Percentiles rank a stretch among this genome's conserved stretches.
These are phyloP conservation scores for Thalassarche chlororhynchos DNA, from an alignment of 2,113 vertebrate genomes.

Conservation along the genomic window DNA sequence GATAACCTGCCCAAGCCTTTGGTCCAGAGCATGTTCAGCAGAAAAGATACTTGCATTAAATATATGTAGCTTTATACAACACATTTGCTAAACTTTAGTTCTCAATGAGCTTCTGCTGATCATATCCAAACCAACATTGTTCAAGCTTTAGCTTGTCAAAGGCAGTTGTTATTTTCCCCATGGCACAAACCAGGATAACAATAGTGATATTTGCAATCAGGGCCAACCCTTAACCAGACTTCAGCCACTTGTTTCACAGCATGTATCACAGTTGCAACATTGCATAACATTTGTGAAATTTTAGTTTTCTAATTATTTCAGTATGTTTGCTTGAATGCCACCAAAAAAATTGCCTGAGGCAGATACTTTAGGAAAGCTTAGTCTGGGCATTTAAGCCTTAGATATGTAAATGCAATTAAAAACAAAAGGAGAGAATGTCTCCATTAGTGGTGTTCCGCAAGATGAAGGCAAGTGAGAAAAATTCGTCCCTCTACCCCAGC, in stretches of 20 bases:
- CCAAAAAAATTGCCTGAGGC: not conserved
- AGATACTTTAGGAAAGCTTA: not conserved
- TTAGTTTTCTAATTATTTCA: not conserved
- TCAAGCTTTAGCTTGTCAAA: not conserved
- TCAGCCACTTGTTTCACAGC: conserved; percentile 8
- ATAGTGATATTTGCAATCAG: not conserved
- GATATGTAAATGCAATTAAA: conserved; percentile 14
- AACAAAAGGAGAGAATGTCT: not conserved
- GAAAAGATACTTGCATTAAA: not conserved
- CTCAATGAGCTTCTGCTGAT: not conserved
- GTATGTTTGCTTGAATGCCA: not conserved
- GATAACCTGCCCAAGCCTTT: not conserved
- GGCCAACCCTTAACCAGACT: not conserved
- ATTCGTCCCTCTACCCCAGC: not conserved
- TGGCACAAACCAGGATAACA: not conserved
- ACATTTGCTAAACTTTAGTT: not conserved
- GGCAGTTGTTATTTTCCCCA: not conserved
- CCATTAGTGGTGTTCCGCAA: not conserved
- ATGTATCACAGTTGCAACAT: not conserved
- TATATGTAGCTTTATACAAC: accelerated
- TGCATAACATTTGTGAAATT: not conserved
- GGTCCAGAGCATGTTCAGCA: not conserved
- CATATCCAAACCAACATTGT: not conserved
- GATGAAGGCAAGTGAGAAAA: not conserved
- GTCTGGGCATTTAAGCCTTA: not conserved